A percentile compares a stretch with the other conserved stretches of the same genome.
phyloP scores from a whole-genome alignment of 2,113 vertebrate species.

The Geothlypis trichas region DNA sequence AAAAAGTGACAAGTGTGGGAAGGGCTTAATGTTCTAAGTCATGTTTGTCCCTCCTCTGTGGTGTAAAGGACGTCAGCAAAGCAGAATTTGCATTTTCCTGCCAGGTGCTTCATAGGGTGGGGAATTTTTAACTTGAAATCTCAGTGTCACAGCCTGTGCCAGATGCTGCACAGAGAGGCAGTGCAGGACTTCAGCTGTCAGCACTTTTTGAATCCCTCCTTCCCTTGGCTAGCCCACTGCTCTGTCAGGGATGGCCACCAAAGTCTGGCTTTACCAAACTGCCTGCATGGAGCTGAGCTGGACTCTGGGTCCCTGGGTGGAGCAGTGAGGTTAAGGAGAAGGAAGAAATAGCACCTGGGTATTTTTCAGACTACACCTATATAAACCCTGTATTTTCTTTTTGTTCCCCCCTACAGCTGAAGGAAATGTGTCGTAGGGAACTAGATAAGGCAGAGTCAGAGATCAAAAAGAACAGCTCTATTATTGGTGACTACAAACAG shows the following conservation, averaged over 20 bases:
- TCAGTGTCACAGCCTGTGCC: not conserved
- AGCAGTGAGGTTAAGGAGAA: not conserved
- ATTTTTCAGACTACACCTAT: not conserved
- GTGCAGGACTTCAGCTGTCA: not conserved
- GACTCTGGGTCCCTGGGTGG: not conserved
- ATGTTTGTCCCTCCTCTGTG: not conserved
- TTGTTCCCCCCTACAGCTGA: slow-evolving; percentile 77
- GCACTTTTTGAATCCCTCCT: not conserved
- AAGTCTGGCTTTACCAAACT: not conserved
- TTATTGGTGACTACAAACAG: slow-evolving; percentile 99
- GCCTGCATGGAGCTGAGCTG: not conserved
- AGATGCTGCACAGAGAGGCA: not conserved
- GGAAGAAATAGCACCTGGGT: not conserved
- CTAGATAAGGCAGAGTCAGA: slow-evolving; percentile 96
- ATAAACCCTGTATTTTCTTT: not conserved
- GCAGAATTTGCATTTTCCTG: not conserved
- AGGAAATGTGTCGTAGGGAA: slow-evolving; percentile 97
- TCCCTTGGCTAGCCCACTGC: not conserved
- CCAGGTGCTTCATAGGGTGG: slow-evolving; percentile 2
- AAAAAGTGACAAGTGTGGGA: not conserved
- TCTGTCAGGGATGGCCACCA: not conserved
- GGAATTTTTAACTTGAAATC: slow-evolving; percentile 1
- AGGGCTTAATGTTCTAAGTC: not conserved
- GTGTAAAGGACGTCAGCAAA: slow-evolving; percentile 9
- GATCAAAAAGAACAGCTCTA: slow-evolving; percentile 97